Evolutionary conservation across 1,140 invertebrate species (phyloP).

Genomic region (Hydropsyche tenuis): DNA sequence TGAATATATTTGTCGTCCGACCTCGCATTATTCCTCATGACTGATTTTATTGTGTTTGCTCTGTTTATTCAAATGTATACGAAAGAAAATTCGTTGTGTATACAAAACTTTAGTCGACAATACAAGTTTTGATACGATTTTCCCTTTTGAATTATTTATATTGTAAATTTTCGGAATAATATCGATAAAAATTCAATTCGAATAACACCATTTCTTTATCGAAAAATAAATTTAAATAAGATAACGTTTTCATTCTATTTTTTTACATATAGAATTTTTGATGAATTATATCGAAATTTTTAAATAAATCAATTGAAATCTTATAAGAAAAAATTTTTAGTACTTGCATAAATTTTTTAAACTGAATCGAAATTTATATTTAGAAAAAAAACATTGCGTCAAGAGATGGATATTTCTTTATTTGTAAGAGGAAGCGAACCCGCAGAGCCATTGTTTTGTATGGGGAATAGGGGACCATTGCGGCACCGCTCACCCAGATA

Average conservation of each 20-base stretch:
- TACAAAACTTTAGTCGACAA: neutral
- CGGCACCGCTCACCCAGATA: conserved; percentile 32
- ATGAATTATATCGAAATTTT: neutral
- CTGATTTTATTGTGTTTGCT: conserved; percentile 50
- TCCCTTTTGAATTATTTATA: no score
- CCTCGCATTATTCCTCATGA: conserved; percentile 48
- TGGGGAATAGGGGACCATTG: conserved; percentile 44
- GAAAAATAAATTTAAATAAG: no score
- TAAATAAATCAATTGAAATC: neutral
- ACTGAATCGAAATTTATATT: conserved; percentile 34
- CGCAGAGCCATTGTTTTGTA: conserved; percentile 35
- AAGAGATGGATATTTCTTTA: conserved; percentile 44
- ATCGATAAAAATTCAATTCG: no score
- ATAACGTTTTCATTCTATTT: no score
- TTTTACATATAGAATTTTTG: no score
- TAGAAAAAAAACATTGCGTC: neutral
- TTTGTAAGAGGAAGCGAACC: conserved; percentile 31
- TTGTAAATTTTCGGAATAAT: no score
- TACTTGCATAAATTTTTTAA: conserved; percentile 11
- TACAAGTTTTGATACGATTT: conserved; percentile 28
- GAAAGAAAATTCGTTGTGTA: conserved; percentile 34
- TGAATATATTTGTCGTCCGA: conserved; percentile 43
- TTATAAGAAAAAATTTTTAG: no score
- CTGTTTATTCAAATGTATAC: conserved; percentile 49
- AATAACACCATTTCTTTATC: no score